A percentile compares a stretch with the other conserved stretches of the same genome.
Evolutionary conservation across 2,113 vertebrate genomes (phyloP).

Genomic region (Channa argus): DNA sequence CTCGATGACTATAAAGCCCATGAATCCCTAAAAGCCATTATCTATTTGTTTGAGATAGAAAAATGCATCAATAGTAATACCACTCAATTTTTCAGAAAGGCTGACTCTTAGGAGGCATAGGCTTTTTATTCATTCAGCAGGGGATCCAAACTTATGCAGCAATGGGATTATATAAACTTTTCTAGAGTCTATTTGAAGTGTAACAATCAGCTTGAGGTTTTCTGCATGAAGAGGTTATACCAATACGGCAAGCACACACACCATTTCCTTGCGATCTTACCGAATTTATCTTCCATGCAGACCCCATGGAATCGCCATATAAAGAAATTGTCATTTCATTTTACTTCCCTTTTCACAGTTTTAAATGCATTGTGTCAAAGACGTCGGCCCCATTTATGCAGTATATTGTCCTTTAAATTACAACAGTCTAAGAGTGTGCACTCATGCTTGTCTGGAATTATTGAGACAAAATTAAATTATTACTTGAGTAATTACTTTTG

Average conservation of each 20-base stretch:
- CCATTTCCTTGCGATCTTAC: constrained; percentile 34
- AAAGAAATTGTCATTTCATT: constrained; percentile 30
- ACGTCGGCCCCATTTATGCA: constrained; percentile 31
- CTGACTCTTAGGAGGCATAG: neutral
- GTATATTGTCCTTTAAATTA: constrained; percentile 50
- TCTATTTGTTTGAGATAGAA: constrained; percentile 26
- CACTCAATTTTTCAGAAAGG: constrained; percentile 8
- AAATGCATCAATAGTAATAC: constrained; percentile 14
- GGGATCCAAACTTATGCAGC: constrained; percentile 31
- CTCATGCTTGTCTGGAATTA: constrained; percentile 53
- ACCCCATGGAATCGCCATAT: constrained; percentile 32
- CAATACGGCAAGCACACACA: constrained; percentile 11
- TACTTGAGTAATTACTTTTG: constrained; percentile 56
- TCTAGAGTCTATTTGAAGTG: constrained; percentile 25
- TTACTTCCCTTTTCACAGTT: constrained; percentile 13
- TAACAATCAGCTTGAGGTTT: constrained; percentile 17
- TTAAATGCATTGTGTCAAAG: constrained; percentile 9
- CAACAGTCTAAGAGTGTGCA: constrained; percentile 38
- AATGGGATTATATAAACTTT: constrained; percentile 34
- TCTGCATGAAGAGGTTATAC: constrained; percentile 13
- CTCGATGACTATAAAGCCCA: neutral
- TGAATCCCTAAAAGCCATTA: constrained; percentile 4
- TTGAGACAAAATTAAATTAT: constrained; percentile 60
- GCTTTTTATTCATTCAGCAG: constrained; percentile 31
- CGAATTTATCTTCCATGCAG: constrained; percentile 36